Conservation (phyloP, 1,140 invertebrate species). For the Mesaphorura yosii region DNA sequence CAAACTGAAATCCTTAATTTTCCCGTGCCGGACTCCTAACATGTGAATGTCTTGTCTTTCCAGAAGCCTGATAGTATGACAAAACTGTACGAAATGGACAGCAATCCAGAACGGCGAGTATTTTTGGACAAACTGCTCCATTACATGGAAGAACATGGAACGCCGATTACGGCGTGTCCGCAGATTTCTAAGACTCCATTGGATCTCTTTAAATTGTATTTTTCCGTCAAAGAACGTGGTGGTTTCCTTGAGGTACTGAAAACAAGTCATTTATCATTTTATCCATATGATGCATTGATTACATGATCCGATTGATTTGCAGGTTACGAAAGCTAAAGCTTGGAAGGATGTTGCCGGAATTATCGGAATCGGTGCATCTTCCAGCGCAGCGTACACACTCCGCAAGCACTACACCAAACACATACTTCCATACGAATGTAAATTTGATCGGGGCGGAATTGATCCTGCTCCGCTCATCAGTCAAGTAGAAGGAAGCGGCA, state of each 20-base stretch:
- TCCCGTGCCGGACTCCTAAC: too few species aligned
- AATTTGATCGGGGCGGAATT: conserved; percentile 88
- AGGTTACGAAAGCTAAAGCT: conserved; percentile 95
- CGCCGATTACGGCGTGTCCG: conserved; percentile 86
- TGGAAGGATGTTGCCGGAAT: conserved; percentile 93
- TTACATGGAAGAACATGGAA: conserved; percentile 86
- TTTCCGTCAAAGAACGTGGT: conserved; percentile 86
- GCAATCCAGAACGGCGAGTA: conserved; percentile 66
- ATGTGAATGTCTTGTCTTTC: conserved; percentile 16
- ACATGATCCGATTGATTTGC: too few species aligned
- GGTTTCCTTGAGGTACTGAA: conserved; percentile 84
- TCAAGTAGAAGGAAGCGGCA: conserved; percentile 76
- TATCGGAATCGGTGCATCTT: conserved; percentile 80
- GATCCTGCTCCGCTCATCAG: conserved; percentile 91
- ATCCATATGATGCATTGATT: too few species aligned
- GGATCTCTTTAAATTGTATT: conserved; percentile 91
- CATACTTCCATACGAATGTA: conserved; percentile 87
- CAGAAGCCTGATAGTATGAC: conserved; percentile 81
- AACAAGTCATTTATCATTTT: conserved; percentile 6
- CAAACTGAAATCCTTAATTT: too few species aligned
- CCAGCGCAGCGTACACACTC: conserved; percentile 90
- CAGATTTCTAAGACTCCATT: conserved; percentile 95
- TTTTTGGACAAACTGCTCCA: conserved; percentile 72
- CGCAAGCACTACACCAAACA: conserved; percentile 97
- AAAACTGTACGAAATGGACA: conserved; percentile 94